Conservation (phyloP, 2,797 vertebrate species). For the Rhinella marina region DNA sequence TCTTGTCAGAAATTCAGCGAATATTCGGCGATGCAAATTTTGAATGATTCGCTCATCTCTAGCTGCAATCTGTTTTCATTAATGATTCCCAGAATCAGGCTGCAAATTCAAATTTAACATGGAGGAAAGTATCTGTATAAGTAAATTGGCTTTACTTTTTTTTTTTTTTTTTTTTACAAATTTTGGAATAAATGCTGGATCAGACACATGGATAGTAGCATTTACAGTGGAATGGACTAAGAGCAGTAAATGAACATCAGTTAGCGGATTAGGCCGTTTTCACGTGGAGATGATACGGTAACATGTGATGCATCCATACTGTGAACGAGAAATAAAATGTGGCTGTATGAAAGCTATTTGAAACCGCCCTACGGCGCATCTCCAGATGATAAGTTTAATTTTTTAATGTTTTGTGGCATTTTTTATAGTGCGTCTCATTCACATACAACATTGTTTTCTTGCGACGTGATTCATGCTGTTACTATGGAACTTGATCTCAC, state of each 20-base stretch:
- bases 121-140: slow-evolving; percentile 33
- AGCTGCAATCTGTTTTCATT: slow-evolving; percentile 31
- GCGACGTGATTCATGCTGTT: slow-evolving; percentile 37
- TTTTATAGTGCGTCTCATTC: background rate
- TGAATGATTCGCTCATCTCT: no score
- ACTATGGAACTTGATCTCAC: slow-evolving; percentile 39
- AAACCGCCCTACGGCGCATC: no score
- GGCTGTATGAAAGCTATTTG: no score
- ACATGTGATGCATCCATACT: no score
- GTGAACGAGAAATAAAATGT: no score
- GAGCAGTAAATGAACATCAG: no score
- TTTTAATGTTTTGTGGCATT: background rate
- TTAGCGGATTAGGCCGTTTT: no score
- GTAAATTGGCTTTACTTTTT: slow-evolving; percentile 35
- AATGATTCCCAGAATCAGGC: slow-evolving; percentile 35
- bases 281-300: no score
- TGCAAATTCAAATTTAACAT: slow-evolving; percentile 35
- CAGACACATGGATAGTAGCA: background rate
- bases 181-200: slow-evolving; percentile 1
- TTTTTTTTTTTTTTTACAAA: no score
- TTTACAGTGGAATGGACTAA: background rate
- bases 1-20: no score
- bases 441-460: background rate
- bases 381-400: no score
- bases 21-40: no score